phyloP scores from a whole-genome alignment of 1,140 invertebrate genomes.

The Drusus annulatus region DNA sequence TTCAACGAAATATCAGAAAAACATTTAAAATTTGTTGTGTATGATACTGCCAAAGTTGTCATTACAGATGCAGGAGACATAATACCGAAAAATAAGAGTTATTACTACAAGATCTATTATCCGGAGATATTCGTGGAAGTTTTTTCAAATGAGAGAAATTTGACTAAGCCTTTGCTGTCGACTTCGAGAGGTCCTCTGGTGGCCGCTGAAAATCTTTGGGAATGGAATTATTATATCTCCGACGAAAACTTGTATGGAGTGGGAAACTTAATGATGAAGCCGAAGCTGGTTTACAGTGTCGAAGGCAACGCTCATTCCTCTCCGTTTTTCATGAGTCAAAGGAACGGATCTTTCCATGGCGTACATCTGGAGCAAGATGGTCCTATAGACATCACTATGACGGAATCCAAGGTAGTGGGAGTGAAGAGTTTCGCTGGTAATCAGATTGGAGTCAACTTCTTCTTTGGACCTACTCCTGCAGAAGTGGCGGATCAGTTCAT shows the following conservation, averaged over 20 bases:
- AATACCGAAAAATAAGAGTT: constrained; percentile 12
- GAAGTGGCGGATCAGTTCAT: constrained; percentile 58
- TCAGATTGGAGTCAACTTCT: constrained; percentile 60
- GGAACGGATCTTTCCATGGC: constrained; percentile 62
- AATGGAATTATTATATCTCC: constrained; percentile 64
- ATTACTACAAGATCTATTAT: constrained; percentile 45
- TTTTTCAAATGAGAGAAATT: constrained; percentile 35
- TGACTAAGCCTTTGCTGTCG: constrained; percentile 60
- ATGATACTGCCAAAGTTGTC: constrained; percentile 37
- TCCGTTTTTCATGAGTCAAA: constrained; percentile 63
- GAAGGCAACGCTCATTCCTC: constrained; percentile 56
- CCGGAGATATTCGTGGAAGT: constrained; percentile 52
- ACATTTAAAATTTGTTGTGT: constrained; percentile 48
- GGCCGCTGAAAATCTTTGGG: constrained; percentile 65
- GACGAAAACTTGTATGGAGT: constrained; percentile 61
- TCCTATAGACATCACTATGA: constrained; percentile 61
- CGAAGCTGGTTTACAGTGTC: constrained; percentile 62
- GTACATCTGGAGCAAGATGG: constrained; percentile 60
- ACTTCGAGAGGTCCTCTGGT: constrained; percentile 65
- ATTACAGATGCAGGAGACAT: not conserved
- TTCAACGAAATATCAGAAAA: constrained; percentile 33
- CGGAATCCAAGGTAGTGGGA: constrained; percentile 61
- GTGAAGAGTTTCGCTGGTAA: constrained; percentile 59
- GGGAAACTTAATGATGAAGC: constrained; percentile 57
- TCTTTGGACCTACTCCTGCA: constrained; percentile 60